Percentiles rank a stretch among this genome's conserved stretches.
These are phyloP conservation scores for Poicephalus gulielmi DNA, from an alignment of 2,113 vertebrate genomes.

Conservation along the genomic window DNA sequence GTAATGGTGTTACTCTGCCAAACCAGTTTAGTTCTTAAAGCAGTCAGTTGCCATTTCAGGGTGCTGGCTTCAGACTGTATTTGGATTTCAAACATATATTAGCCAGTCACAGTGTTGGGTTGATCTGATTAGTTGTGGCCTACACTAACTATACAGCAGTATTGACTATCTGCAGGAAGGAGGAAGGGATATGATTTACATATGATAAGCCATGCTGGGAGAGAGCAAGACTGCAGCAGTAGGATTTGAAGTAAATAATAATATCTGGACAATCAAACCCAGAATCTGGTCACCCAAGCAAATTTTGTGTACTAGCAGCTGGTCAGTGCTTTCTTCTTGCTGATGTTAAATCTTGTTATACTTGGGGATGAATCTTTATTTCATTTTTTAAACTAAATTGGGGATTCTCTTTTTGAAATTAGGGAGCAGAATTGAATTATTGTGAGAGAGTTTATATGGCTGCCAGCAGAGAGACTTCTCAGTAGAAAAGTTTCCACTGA, in stretches of 20 bases:
- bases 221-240: background rate
- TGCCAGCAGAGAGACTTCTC: constrained; percentile 17
- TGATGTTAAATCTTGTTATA: constrained; percentile 43
- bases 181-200: background rate
- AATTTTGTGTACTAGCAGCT: constrained; percentile 52
- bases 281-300: constrained; percentile 14
- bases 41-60: background rate
- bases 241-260: background rate
- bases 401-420: constrained; percentile 34
- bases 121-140: constrained; percentile 28
- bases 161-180: background rate
- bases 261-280: constrained; percentile 1
- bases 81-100: background rate
- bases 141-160: background rate
- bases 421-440: constrained; percentile 42
- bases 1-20: background rate
- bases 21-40: constrained; percentile 10
- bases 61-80: background rate
- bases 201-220: background rate
- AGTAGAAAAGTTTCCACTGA: constrained; percentile 38
- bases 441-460: constrained; percentile 32
- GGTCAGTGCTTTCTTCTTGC: constrained; percentile 37
- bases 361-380: constrained; percentile 59
- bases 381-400: constrained; percentile 53
- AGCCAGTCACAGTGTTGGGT: background rate